Conservation (phyloP, 2,888 invertebrate genomes). For the Elysia crispata region DNA sequence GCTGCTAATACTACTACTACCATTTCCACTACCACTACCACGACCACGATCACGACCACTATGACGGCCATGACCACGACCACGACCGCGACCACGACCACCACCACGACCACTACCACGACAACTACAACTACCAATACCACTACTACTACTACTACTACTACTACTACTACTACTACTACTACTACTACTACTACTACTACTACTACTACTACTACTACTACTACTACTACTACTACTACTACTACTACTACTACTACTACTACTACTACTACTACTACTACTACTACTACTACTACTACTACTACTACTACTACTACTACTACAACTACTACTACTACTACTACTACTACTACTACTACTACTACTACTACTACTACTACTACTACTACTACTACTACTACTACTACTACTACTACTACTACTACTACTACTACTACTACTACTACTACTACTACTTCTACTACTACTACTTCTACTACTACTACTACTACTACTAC, state of each 20-base stretch:
- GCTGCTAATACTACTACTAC: too few relatives aligned
- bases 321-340: constrained; percentile 1
- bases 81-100: not conserved
- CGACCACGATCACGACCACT: not conserved
- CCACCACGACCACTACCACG: not conserved
- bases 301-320: constrained; percentile 5
- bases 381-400: constrained; percentile 2
- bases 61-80: not conserved
- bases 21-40: too few relatives aligned
- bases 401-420: constrained; percentile 15
- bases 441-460: constrained; percentile 12
- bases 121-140: too few relatives aligned
- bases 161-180: not conserved
- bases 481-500: constrained; percentile 2
- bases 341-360: constrained; percentile 16
- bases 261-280: constrained; percentile 5
- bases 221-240: constrained; percentile 17
- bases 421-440: constrained; percentile 13
- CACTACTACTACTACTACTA: too few relatives aligned
- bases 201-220: constrained; percentile 28
- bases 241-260: constrained; percentile 20
- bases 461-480: constrained; percentile 18
- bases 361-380: constrained; percentile 9
- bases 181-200: constrained; percentile 29
- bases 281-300: constrained; percentile 5